Base-by-base conservation (phyloP, 2,113 vertebrate genomes). In the Miniopterus natalensis region DNA sequence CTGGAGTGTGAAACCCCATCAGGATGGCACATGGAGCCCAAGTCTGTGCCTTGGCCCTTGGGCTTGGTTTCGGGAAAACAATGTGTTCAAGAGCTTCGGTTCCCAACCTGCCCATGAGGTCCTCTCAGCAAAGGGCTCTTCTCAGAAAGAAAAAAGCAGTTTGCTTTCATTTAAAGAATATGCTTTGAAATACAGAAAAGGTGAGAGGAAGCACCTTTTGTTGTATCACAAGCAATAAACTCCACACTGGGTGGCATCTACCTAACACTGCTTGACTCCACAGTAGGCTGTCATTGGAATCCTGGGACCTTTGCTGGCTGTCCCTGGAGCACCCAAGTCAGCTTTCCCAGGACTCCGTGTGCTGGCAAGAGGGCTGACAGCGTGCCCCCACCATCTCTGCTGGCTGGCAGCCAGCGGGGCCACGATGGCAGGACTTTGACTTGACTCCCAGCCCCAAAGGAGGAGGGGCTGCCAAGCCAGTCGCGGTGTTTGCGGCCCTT, bases 401-500 rank as follows among this genome's bases (percentile, higher is more conserved):
- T 36, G 47, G 40, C 63, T 11, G 36, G 55, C 51, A 36, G 65
- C 45, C 66, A 40, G 74, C 27, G 18, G 45, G 85, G 66, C 21
- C 55, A 25, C 0, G 2, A 23, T 45, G 45, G 55, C 84, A 88
- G 40, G 80, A 70, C 8, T 47, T 49, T 27, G 84, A 49, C 57
- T 31, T 71, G 71, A 90, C 74, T 77, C 97, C 92, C 87, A 97
- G 98, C 87, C 95, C 90, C 86, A 91, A 78, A 90, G 55, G 86
- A 98, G 93, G 97, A 96, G 94, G 96, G 94, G 79, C 96, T 94
- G 95, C 92, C 80, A 87, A 97, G 96, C 98, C 89, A 74, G 98
- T 97, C 90, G 65, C 97, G 97, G 98, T 98, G 94, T 97, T 97
- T 93, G 86, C 97, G 94, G 97, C 81, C 84, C 97, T 96, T 73